Evolutionary conservation across 2,113 vertebrate genomes (phyloP), one percentile per base, ranked within the genome.

Genomic region (Megalops atlanticus): DNA sequence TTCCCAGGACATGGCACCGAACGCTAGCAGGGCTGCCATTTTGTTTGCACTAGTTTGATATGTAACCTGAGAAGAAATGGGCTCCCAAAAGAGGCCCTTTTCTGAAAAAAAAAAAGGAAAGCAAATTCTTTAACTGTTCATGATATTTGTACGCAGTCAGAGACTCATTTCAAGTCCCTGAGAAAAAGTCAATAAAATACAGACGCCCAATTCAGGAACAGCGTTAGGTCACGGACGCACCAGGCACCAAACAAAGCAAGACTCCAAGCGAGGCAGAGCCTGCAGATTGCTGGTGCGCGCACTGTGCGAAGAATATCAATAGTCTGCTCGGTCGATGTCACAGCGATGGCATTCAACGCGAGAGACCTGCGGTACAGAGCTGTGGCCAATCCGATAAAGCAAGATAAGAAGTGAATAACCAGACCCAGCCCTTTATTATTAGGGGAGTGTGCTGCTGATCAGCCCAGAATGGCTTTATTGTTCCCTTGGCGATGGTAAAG

Each of bases 311-410:
- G 36, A 33, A 16, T 47, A 47, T 74, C 69, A 8, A 80, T 80
- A 72, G 45, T 52, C 69, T 45, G 35, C 45, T 1, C 70, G 35
- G 31, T 54, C 45, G 43, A 39, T 70, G 2, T 2, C 40, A 80
- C 43, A 80, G 47, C 39, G 35, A 73, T 39, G 70, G 21, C 69
- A 74, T 80, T 80, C 70, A 31, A 70, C 33, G 14, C 31, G 14
- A 45, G 36, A 1, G 38, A 10, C n/a, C 58, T 27, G 31, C 58
- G 31, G n/a, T 41, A 41, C 3, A 0, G 78, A 38, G 16, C 68
- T 14, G 18, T 31, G 41, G 31, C 31, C 33, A 47, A 40, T 24
- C 39, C 4, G 73, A 41, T 35, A 27, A 4, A 24, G 14, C 24
- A 11, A 24, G 49, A 33, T 78, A 68, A 31, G 54, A 41, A 33